These are phyloP conservation scores for Onychorhynchus coronatus DNA, from an alignment of 2,113 vertebrate genomes.

Conservation along the genomic window DNA sequence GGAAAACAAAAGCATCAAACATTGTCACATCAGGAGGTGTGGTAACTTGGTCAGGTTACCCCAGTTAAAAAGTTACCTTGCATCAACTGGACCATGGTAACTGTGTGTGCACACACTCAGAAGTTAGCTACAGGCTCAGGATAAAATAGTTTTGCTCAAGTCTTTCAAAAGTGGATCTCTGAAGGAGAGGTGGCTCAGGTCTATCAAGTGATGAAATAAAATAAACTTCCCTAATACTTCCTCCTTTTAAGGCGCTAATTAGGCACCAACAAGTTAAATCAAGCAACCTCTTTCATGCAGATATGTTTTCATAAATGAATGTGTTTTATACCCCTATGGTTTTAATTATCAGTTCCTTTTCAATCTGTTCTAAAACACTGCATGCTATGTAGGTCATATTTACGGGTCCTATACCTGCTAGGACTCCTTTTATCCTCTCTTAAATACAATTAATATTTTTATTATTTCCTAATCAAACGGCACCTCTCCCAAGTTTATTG, in stretches of 20 bases:
- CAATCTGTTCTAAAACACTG: background rate
- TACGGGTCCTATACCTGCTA: background rate
- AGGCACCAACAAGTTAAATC: background rate
- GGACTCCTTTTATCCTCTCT: background rate
- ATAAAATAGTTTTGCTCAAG: background rate
- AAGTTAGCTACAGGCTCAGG: background rate
- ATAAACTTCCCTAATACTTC: background rate
- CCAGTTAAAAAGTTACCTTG: background rate
- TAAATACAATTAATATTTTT: background rate
- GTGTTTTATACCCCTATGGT: background rate
- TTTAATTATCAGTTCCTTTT: background rate
- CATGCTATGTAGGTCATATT: background rate
- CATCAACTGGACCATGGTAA: background rate
- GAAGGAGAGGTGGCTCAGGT: background rate
- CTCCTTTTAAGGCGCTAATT: background rate
- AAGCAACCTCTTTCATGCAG: background rate
- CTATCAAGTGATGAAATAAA: background rate
- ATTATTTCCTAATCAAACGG: background rate
- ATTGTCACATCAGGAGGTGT: background rate
- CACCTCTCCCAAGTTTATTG: background rate
- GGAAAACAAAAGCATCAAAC: conserved; percentile 31
- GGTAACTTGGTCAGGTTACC: background rate
- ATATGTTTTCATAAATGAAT: background rate
- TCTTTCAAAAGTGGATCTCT: background rate
- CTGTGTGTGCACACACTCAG: background rate